These are phyloP conservation scores for Mastomys natalensis DNA, from an alignment of 2,113 vertebrate species.

Conservation along the genomic window DNA sequence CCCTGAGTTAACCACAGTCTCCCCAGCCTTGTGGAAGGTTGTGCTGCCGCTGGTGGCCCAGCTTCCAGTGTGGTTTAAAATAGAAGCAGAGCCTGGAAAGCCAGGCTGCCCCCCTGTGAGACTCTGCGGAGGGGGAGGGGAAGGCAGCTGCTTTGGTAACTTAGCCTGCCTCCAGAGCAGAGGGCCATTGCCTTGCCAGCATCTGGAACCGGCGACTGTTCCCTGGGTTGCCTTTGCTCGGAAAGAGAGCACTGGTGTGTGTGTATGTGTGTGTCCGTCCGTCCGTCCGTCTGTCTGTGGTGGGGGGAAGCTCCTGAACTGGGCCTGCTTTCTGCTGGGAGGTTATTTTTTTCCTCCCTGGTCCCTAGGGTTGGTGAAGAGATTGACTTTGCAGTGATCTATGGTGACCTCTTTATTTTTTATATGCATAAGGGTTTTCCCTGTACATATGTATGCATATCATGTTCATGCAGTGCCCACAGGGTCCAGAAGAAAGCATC, in stretches of 20 bases:
- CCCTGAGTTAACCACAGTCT: background rate
- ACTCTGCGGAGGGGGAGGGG: background rate
- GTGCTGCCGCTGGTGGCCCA: background rate
- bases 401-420: background rate
- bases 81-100: slow-evolving; percentile 74
- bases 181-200: background rate
- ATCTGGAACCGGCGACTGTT: background rate
- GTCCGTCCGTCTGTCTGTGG: background rate
- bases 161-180: background rate
- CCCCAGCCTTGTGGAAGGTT: background rate
- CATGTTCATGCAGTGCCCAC: background rate
- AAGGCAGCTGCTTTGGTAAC: background rate
- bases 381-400: background rate
- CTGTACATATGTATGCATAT: background rate
- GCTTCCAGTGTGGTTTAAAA: slow-evolving; percentile 68
- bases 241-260: background rate
- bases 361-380: background rate
- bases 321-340: background rate
- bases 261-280: background rate
- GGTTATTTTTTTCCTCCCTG: background rate
- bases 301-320: background rate
- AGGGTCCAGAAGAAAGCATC: background rate
- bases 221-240: slow-evolving; percentile 9
- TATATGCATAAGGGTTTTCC: background rate
- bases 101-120: background rate